Conservation (phyloP, 2,888 invertebrate species). For the Urechis unicinctus region DNA sequence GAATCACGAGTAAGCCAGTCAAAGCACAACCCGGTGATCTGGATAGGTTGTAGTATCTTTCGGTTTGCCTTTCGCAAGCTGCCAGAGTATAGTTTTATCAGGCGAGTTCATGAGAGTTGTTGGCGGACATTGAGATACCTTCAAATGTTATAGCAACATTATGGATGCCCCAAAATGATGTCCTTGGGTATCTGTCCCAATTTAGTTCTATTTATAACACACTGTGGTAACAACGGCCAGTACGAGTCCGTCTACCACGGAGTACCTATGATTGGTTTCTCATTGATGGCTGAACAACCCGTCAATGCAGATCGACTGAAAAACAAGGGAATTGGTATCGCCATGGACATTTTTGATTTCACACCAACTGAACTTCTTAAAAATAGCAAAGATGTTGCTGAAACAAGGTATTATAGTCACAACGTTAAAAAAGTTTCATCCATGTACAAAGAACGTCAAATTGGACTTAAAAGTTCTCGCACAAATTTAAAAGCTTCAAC, state of each 20-base stretch:
- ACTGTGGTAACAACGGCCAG: too few species aligned
- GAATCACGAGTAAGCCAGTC: too few species aligned
- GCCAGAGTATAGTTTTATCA: too few species aligned
- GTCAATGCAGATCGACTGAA: conserved; percentile 17
- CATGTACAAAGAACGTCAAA: conserved; percentile 16
- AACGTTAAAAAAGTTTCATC: conserved; percentile 17
- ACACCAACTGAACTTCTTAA: conserved; percentile 13
- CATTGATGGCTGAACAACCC: conserved; percentile 21
- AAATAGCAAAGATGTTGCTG: conserved; percentile 16
- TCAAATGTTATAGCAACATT: too few species aligned
- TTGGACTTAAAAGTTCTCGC: too few species aligned
- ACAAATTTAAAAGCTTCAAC: too few species aligned
- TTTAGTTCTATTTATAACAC: conserved; percentile 24
- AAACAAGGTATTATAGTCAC: conserved; percentile 14
- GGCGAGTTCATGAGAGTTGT: too few species aligned
- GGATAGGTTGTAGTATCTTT: conserved; percentile 22
- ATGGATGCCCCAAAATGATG: too few species aligned
- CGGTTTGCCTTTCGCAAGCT: conserved; percentile 19
- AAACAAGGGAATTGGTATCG: conserved; percentile 22
- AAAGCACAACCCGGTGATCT: conserved; percentile 15
- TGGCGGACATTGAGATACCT: too few species aligned
- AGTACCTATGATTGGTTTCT: too few species aligned
- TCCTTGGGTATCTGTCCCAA: conserved; percentile 26
- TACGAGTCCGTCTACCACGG: too few species aligned
- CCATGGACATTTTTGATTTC: too few species aligned